Base-by-base conservation (phyloP, 2,113 vertebrate genomes). In the Malurus elegans region DNA sequence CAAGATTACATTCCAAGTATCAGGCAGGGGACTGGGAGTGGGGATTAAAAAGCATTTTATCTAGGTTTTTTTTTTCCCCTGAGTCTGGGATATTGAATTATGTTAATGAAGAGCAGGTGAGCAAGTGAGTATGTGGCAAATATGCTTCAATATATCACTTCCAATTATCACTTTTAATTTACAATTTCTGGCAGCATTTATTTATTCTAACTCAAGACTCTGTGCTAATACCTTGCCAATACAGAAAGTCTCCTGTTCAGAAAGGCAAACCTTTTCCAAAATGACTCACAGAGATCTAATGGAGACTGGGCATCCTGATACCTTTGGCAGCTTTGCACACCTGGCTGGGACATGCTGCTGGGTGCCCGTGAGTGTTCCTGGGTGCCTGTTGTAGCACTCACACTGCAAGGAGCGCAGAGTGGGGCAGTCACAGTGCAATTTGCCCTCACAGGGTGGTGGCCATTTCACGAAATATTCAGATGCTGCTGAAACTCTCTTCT, bases 121-220 rank as follows among this genome's bases (percentile, higher is more conserved):
- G 47, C 28, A 76, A 76, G 60, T 0, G 34, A 1, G 9, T 57
- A 50, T 58, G 45, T 92, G 70, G 23, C 50, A 91, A 10, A 6
- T 54, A 32, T n/a, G 78, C 28, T 86, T 45, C 1, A 6, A 90
- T 65, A 34, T 61, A 54, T 40, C 58, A 34, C 47, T 93, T 90
- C 85, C 86, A 93, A 86, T 91, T 85, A 92, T 91, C 91, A 73
- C 80, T 91, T 94, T 50, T 92, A 82, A 95, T 95, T 93, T 92
- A 73, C 29, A 61, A 16, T 72, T 92, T n/a, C 78, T 92, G 81
- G 58, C 89, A 95, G 57, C 29, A 12, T 79, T 85, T 88, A 8
- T 92, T 96, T 94, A 50, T 58, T 94, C 76, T 64, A 11, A 0
- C 42, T 82, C 26, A 67, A 91, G 45, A 69, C 73, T 66, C 71